phyloP scores from a whole-genome alignment of 2,888 invertebrate species.

The Agrilus mali region DNA sequence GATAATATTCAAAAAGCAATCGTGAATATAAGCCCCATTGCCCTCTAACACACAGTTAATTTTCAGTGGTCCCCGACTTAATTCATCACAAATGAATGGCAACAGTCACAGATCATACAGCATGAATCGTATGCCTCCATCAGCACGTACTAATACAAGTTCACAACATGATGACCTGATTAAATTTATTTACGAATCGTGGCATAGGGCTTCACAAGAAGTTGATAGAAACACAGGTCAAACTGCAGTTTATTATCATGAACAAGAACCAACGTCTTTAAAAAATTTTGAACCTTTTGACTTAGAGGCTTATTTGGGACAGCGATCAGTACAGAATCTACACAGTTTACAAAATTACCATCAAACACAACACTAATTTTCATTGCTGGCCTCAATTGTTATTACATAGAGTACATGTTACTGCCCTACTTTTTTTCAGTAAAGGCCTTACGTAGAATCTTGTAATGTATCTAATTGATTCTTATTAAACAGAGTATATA shows the following conservation, averaged over 20 bases:
- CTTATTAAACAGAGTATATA: no score
- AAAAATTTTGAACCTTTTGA: constrained; percentile 69
- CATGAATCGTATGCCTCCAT: constrained; percentile 20
- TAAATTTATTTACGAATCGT: constrained; percentile 65
- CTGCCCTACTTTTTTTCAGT: neutral
- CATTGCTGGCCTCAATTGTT: neutral
- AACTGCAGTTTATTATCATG: constrained; percentile 53
- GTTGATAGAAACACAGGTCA: constrained; percentile 28
- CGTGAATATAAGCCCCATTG: no score
- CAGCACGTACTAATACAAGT: constrained; percentile 17
- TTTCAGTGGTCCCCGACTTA: constrained; percentile 30
- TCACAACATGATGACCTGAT: constrained; percentile 66
- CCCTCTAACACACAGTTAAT: no score
- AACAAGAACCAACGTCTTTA: constrained; percentile 40
- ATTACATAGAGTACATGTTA: neutral
- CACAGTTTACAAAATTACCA: constrained; percentile 39
- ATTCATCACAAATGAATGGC: constrained; percentile 30
- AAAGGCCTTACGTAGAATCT: neutral
- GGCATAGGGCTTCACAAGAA: constrained; percentile 47
- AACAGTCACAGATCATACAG: constrained; percentile 23
- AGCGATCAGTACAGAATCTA: constrained; percentile 55
- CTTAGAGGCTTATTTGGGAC: constrained; percentile 64
- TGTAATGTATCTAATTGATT: neutral
- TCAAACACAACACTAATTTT: constrained; percentile 2
- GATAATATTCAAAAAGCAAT: no score